phyloP scores from a whole-genome alignment of 2,888 invertebrate species.

The Neoitamus cyanurus region DNA sequence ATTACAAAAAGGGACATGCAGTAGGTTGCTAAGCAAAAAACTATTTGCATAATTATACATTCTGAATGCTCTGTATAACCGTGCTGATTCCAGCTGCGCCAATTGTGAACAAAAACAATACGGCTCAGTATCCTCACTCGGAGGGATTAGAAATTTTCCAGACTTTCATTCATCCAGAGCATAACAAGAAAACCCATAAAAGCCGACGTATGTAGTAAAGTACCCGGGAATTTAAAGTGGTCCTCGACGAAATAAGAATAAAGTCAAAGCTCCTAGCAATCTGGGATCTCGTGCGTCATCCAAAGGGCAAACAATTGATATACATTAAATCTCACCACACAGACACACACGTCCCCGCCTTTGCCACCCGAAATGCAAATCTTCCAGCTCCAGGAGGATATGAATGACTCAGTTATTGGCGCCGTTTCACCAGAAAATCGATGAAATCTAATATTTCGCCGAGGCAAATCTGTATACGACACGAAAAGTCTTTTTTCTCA shows the following conservation, averaged over 20 bases:
- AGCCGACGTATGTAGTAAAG: not conserved
- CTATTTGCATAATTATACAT: not conserved
- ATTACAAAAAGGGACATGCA: not conserved
- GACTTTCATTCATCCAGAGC: not conserved
- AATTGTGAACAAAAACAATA: not conserved
- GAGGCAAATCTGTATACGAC: not conserved
- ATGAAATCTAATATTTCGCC: slow-evolving; percentile 22
- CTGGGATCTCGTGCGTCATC: not conserved
- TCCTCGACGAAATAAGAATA: not conserved
- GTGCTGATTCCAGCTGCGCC: not conserved
- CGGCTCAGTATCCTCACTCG: not conserved
- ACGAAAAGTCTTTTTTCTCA: not conserved
- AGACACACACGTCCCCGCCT: not conserved
- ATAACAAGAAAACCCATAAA: not conserved
- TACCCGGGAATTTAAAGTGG: not conserved
- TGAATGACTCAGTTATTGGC: slow-evolving; percentile 27
- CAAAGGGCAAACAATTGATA: not conserved
- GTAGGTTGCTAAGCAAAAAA: not conserved
- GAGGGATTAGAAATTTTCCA: not conserved
- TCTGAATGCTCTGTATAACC: not conserved
- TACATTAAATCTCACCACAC: not conserved
- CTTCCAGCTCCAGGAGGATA: not conserved
- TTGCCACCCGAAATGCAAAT: not conserved
- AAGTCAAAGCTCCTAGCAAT: not conserved
- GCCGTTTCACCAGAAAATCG: slow-evolving; percentile 14